Evolutionary conservation across 2,113 vertebrate species (phyloP), one percentile per base, ranked within the genome.

Genomic region (Dolichotis patagonum): DNA sequence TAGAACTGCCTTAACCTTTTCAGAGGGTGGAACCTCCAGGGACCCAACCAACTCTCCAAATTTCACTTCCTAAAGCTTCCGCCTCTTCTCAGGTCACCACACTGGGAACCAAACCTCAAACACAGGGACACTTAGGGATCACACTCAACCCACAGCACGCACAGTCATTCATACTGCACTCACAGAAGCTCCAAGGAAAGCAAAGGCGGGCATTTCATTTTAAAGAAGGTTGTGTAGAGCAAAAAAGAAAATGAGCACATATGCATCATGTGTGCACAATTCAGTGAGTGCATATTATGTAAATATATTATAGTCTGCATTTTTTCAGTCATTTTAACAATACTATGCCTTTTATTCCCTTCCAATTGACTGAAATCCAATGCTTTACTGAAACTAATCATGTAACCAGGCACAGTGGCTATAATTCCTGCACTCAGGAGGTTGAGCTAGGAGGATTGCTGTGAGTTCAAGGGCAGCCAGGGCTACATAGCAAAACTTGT

Each of bases 261-360:
- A 20, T 11, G 0, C 52, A 8, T 60, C 24, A 32, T 43, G 3
- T 89, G 0, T 38, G 46, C 30, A 56, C 9, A 78, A 86, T 2
- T 69, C 26, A 85, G 16, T 24, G 0, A 10, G 6, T 26, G 17
- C 7, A 43, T 62, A 4, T 52, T 41, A 88, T 46, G 7, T 24
- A 87, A 38, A 49, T 82, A 80, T 88, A 43, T 93, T n/a, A n/a
- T 54, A 71, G 41, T 56, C 2, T 58, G 13, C 62, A n/a, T n/a
- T 62, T 95, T 75, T 41, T 69, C 4, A 83, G 10, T 20, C 43
- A 82, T 80, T 83, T 94, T 73, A 52, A 46, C 14, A 90, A 60
- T 26, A 69, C 9, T 8, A 2, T 0, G 35, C 4, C 3, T 14
- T 67, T 8, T 67, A 0, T 8, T 90, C 32, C 10, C 3, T 63